A percentile compares a stretch with the other conserved stretches of the same genome.
Evolutionary conservation across 2,888 invertebrate genomes (phyloP).

Genomic region (Cephus pulcher): DNA sequence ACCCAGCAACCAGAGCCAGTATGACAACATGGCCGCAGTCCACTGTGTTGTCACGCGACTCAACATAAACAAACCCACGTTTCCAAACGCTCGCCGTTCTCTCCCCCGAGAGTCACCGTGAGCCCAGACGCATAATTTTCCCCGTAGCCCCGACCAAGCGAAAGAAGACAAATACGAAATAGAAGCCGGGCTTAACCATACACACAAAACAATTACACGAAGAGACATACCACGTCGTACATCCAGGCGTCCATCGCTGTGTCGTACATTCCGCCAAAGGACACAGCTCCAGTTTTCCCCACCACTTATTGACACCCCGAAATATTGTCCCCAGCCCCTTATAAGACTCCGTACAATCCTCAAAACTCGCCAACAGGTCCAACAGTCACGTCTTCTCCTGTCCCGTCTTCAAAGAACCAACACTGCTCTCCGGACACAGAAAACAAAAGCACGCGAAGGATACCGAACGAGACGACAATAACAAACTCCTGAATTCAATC

Average conservation of each 20-base stretch:
- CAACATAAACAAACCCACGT: constrained; percentile 9
- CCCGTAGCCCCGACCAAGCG: background rate
- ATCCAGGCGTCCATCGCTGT: constrained; percentile 63
- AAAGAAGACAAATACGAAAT: background rate
- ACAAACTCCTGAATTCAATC: background rate
- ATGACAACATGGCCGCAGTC: background rate
- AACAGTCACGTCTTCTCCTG: background rate
- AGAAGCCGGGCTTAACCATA: background rate
- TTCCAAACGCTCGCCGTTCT: background rate
- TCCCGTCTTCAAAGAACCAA: background rate
- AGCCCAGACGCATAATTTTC: background rate
- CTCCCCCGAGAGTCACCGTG: background rate
- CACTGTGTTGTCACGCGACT: background rate
- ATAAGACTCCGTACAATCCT: background rate
- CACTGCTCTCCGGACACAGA: background rate
- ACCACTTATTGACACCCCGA: background rate
- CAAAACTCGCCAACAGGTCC: background rate
- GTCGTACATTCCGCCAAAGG: constrained; percentile 41
- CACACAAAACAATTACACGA: background rate
- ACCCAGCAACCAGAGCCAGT: background rate
- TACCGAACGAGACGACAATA: background rate
- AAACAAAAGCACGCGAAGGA: background rate
- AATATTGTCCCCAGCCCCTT: background rate
- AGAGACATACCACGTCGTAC: constrained; percentile 61
- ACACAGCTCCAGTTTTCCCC: background rate